These are phyloP conservation scores for Tapera naevia DNA, from an alignment of 2,797 vertebrate genomes.

Conservation along the genomic window DNA sequence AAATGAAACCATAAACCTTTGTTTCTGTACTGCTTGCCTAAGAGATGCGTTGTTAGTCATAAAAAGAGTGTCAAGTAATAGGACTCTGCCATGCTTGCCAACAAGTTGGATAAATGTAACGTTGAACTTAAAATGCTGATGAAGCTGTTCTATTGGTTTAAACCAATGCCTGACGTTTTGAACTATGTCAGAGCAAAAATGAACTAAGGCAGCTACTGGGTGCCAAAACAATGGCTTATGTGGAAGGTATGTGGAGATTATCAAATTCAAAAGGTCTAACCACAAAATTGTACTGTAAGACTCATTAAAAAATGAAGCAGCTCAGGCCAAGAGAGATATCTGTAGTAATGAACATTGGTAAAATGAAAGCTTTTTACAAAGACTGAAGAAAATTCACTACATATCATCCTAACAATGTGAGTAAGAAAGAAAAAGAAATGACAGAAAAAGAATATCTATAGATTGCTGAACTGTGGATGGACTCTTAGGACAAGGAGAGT, in stretches of 20 bases:
- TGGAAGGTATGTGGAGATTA: background rate
- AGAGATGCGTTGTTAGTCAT: constrained; percentile 6
- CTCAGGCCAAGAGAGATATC: background rate
- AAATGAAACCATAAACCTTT: constrained; percentile 52
- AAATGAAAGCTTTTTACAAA: background rate
- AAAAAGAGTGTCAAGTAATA: constrained; percentile 30
- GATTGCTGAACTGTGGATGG: background rate
- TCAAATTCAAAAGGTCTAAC: background rate
- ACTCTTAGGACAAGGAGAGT: background rate
- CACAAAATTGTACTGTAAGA: background rate
- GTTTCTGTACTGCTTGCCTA: background rate
- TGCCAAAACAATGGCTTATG: background rate
- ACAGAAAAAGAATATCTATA: background rate
- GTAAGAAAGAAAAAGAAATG: background rate
- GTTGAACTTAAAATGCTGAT: constrained; percentile 16
- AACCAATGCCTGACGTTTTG: background rate
- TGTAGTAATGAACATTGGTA: background rate
- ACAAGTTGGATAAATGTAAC: constrained; percentile 29
- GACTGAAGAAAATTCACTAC: background rate
- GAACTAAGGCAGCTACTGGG: background rate
- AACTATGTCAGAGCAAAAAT: background rate
- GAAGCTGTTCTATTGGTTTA: background rate
- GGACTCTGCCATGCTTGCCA: constrained; percentile 23
- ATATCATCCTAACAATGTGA: background rate
- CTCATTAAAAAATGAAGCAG: background rate